Evolutionary conservation across 2,797 vertebrate species (phyloP), one percentile per base, ranked within the genome.

Genomic region (Caiman crocodilus): DNA sequence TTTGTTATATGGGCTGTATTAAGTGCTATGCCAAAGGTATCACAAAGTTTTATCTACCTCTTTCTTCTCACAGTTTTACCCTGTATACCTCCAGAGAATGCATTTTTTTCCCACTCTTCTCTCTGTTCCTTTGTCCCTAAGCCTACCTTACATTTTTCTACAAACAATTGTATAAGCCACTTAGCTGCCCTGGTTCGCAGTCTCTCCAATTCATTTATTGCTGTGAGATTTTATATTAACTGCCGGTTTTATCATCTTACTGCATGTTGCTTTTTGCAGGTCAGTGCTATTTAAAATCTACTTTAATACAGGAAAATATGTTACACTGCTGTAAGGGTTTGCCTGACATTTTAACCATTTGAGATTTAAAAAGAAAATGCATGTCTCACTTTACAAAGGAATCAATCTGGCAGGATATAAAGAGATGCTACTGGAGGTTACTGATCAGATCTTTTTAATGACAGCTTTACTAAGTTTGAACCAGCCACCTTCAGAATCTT

Each of bases 161-260:
- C 63, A 79, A 75, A 76, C 14, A 79, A 42, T 2, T 86, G 60
- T 74, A 56, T 73, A 10, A 84, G 80, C 42, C 74, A 74, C 14
- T 73, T n/a, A 80, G 30, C 28, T 90, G 76, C 63, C 79, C 71
- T 13, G 60, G 7, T 56, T 86, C 88, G 50, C 85, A 75, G 73
- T 26, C 76, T 81, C 57, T 78, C 59, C 76, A 58, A 58, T 78
- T 7, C 80, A 28, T 59, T 88, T 64, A 28, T 20, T 74, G 21
- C 16, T 1, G 23, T 8, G 74, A 93, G 50, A 57, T 84, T 89
- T 89, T 50, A 63, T 79, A 81, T 50, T 90, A 84, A 90, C 56
- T 86, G 67, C 73, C 76, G 78, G 35, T 69, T 86, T 79, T 61
- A 42, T 94, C 88, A 42, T 90, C 83, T 63, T 77, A 35, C 57